Evolutionary conservation across 2,888 invertebrate species (phyloP).

Genomic region (Neoascia interrupta): DNA sequence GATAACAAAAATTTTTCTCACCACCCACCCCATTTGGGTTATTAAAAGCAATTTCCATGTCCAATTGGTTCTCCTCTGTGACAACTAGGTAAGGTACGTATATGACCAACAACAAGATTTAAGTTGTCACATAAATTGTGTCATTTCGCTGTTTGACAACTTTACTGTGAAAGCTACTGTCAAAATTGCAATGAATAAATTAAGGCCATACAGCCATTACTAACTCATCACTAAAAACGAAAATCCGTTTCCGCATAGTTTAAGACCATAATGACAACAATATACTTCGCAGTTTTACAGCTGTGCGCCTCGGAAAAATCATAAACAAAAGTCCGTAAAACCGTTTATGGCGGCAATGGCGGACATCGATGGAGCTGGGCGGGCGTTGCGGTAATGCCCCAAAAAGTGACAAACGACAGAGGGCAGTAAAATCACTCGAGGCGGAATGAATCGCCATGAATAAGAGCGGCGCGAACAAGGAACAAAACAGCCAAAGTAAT

Average conservation of each 20-base stretch:
- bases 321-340: slow-evolving; percentile 67
- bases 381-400: slow-evolving; percentile 25
- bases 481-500: slow-evolving; percentile 50
- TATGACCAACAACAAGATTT: background rate
- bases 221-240: slow-evolving; percentile 53
- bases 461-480: slow-evolving; percentile 49
- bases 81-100: no score
- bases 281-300: slow-evolving; percentile 66
- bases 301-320: slow-evolving; percentile 57
- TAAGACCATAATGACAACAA: slow-evolving; percentile 68
- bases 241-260: slow-evolving; percentile 68
- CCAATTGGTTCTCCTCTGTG: background rate
- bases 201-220: slow-evolving; percentile 13
- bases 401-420: slow-evolving; percentile 65
- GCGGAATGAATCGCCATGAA: slow-evolving; percentile 66
- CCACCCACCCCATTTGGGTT: background rate
- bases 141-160: slow-evolving; percentile 50
- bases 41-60: slow-evolving; percentile 33
- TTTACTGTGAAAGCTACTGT: slow-evolving; percentile 33
- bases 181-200: slow-evolving; percentile 59
- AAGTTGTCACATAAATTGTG: slow-evolving; percentile 45
- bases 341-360: slow-evolving; percentile 32
- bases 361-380: background rate
- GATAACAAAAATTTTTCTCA: slow-evolving; percentile 17
- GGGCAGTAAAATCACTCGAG: slow-evolving; percentile 59